Evolutionary conservation across 2,888 invertebrate species (phyloP).

Genomic region (Ferrisia virgata): DNA sequence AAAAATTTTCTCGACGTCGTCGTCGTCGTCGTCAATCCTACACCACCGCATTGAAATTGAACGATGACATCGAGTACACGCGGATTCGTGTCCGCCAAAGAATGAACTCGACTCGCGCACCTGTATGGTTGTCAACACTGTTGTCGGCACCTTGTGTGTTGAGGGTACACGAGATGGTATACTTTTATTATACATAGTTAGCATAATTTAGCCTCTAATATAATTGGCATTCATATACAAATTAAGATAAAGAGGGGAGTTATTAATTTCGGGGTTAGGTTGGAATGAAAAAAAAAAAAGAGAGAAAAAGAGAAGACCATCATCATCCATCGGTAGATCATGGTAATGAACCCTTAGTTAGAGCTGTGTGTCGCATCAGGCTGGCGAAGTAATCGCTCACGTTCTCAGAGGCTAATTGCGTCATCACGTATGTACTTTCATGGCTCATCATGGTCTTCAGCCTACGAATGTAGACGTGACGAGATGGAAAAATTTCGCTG

Average conservation of each 20-base stretch:
- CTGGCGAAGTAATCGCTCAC: background rate
- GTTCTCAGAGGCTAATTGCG: background rate
- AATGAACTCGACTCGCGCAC: no score
- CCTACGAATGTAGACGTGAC: background rate
- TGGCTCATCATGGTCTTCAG: background rate
- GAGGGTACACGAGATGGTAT: no score
- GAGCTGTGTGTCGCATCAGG: no score
- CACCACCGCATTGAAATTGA: no score
- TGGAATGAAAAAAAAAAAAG: background rate
- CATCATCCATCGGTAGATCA: no score
- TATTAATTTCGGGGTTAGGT: background rate
- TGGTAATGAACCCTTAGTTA: background rate
- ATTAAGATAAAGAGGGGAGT: background rate
- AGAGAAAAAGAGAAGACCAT: no score
- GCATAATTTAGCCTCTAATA: background rate
- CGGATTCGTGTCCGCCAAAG: no score
- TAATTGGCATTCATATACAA: conserved; percentile 14
- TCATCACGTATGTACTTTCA: background rate
- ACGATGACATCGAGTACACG: no score
- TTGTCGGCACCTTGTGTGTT: background rate
- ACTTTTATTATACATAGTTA: background rate
- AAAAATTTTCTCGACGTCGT: no score
- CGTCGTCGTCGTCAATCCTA: no score
- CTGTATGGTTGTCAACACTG: no score
- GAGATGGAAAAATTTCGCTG: background rate